phyloP scores from a whole-genome alignment of 2,888 invertebrate species.

The Phalera bucephala region DNA sequence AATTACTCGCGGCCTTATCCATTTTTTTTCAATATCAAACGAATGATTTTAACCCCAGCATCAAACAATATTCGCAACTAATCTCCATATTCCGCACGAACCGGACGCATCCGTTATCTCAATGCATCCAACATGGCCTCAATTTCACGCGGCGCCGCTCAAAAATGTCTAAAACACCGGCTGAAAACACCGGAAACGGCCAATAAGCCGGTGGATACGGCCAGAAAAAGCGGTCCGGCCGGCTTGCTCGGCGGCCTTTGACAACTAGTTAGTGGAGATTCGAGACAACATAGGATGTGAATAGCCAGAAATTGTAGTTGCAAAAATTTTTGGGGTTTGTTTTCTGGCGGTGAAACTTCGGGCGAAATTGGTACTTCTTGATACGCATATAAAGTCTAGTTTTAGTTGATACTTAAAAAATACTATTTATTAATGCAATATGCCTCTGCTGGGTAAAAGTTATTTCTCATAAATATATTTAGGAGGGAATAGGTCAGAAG shows the following conservation, averaged over 20 bases:
- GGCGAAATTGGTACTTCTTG: too few relatives aligned
- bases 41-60: too few relatives aligned
- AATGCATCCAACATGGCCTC: constrained; percentile 27
- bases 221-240: constrained; percentile 6
- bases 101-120: constrained; percentile 18
- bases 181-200: constrained; percentile 9
- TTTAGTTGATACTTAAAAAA: too few relatives aligned
- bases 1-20: too few relatives aligned
- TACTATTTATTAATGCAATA: too few relatives aligned
- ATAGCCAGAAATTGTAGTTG: background rate
- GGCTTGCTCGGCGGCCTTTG: constrained; percentile 5
- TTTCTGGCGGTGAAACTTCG: too few relatives aligned
- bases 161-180: constrained; percentile 26
- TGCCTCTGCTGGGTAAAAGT: too few relatives aligned
- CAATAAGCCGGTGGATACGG: constrained; percentile 14
- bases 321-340: too few relatives aligned
- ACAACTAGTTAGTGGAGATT: constrained; percentile 1
- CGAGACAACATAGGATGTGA: background rate
- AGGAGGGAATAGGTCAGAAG: too few relatives aligned
- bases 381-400: too few relatives aligned
- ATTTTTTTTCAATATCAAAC: too few relatives aligned
- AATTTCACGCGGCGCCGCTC: constrained; percentile 37
- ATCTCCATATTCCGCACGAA: background rate
- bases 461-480: too few relatives aligned
- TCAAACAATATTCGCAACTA: background rate